Conservation (phyloP, 2,888 invertebrate genomes). For the Chymomyza caudatula region DNA sequence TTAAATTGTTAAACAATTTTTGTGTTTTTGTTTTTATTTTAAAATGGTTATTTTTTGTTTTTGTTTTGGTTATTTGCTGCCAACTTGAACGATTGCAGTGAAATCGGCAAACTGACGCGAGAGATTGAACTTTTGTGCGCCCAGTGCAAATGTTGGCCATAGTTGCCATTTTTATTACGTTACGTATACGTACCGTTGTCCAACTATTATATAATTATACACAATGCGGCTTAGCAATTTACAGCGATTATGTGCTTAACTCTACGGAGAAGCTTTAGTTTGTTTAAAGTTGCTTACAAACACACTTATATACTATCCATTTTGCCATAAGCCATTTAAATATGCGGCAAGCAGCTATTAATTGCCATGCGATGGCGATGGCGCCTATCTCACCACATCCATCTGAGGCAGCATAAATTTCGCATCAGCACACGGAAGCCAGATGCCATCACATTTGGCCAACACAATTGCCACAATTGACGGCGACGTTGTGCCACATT, state of each 20-base stretch:
- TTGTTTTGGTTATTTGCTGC: not conserved
- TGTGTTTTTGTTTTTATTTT: not conserved
- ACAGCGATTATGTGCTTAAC: conserved; percentile 1
- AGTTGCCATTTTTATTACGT: not conserved
- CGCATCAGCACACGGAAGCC: not conserved
- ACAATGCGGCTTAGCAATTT: not conserved
- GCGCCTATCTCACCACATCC: not conserved
- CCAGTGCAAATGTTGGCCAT: conserved; percentile 1
- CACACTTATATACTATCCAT: not conserved
- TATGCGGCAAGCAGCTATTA: not conserved
- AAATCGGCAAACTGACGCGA: conserved; percentile 21
- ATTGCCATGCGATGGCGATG: not conserved
- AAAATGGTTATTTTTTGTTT: not conserved
- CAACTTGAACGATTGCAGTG: conserved; percentile 29
- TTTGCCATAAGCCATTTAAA: not conserved
- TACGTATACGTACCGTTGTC: conserved; percentile 2
- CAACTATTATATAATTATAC: conserved; percentile 1
- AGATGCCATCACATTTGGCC: not conserved
- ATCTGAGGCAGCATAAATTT: not conserved
- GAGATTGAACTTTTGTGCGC: not conserved
- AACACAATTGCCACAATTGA: not conserved
- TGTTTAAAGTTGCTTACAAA: not conserved
- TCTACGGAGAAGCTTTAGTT: not conserved
- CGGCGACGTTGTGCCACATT: conserved; percentile 1
- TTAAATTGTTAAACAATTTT: conserved; percentile 45